Conservation (phyloP, 2,888 invertebrate species). For the Atherix ibis region DNA sequence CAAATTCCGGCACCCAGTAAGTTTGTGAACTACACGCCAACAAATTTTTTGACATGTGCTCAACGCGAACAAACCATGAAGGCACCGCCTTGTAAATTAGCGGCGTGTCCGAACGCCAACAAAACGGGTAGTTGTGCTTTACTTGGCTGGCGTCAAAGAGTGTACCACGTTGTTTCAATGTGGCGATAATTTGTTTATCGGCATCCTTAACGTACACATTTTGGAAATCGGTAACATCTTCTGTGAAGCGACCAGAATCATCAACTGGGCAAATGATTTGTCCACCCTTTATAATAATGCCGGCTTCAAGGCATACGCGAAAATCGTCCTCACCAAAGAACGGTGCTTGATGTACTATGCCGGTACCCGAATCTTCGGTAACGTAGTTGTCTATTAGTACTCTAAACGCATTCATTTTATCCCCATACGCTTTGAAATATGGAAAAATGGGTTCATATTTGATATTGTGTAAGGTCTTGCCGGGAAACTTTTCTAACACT, state of each 20-base stretch:
- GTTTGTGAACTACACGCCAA: constrained; percentile 67
- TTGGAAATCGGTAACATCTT: constrained; percentile 70
- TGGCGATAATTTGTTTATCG: constrained; percentile 82
- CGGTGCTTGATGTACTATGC: constrained; percentile 95
- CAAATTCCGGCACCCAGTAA: constrained; percentile 98
- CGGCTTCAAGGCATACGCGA: constrained; percentile 58
- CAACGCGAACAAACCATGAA: constrained; percentile 96
- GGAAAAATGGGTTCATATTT: constrained; percentile 82
- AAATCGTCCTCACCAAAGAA: constrained; percentile 99
- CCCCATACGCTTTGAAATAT: constrained; percentile 53
- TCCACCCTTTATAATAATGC: constrained; percentile 76
- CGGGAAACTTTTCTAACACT: constrained; percentile 64
- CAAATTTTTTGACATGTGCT: constrained; percentile 70
- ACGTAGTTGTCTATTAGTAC: constrained; percentile 85
- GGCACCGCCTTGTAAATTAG: constrained; percentile 96
- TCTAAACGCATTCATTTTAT: constrained; percentile 54
- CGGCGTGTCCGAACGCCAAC: constrained; percentile 98
- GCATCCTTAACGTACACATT: constrained; percentile 95
- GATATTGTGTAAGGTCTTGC: constrained; percentile 57
- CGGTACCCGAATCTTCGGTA: constrained; percentile 91
- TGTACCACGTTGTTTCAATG: constrained; percentile 57
- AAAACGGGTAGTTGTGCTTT: constrained; percentile 96
- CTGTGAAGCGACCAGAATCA: constrained; percentile 70
- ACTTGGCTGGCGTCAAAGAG: constrained; percentile 60
- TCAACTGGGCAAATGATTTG: constrained; percentile 89